phyloP scores from a whole-genome alignment of 2,888 invertebrate species.

The Synanthedon myopaeformis region DNA sequence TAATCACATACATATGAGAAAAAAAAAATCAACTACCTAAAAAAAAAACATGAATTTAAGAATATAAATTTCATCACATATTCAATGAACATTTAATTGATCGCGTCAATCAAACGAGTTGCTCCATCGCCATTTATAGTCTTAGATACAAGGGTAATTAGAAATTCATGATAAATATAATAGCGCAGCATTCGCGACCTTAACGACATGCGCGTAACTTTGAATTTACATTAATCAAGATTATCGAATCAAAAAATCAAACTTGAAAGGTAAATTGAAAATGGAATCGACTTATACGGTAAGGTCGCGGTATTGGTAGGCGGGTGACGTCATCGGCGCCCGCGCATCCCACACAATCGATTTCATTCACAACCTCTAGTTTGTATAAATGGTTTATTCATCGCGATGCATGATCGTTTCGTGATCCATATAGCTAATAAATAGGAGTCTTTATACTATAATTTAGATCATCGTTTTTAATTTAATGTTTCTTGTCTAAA shows the following conservation, averaged over 20 bases:
- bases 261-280: slow-evolving; percentile 14
- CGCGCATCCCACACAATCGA: slow-evolving; percentile 44
- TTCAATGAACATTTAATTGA: slow-evolving; percentile 8
- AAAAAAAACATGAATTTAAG: no score
- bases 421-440: slow-evolving; percentile 31
- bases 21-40: no score
- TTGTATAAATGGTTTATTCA: slow-evolving; percentile 48
- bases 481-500: neutral
- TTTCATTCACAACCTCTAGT: slow-evolving; percentile 28
- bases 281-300: slow-evolving; percentile 25
- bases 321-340: slow-evolving; percentile 44
- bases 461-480: slow-evolving; percentile 2
- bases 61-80: neutral
- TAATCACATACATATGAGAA: no score
- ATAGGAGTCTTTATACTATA: slow-evolving; percentile 18
- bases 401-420: slow-evolving; percentile 28
- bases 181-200: neutral
- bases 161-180: neutral
- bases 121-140: slow-evolving; percentile 17
- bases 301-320: slow-evolving; percentile 21
- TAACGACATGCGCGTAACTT: neutral
- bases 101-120: slow-evolving; percentile 13
- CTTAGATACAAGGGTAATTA: slow-evolving; percentile 12
- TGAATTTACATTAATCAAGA: neutral
- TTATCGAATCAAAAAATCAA: neutral